Evolutionary conservation across 2,888 invertebrate genomes (phyloP), one percentile per base, ranked within the genome.

Genomic region (Eupithecia dodoneata): DNA sequence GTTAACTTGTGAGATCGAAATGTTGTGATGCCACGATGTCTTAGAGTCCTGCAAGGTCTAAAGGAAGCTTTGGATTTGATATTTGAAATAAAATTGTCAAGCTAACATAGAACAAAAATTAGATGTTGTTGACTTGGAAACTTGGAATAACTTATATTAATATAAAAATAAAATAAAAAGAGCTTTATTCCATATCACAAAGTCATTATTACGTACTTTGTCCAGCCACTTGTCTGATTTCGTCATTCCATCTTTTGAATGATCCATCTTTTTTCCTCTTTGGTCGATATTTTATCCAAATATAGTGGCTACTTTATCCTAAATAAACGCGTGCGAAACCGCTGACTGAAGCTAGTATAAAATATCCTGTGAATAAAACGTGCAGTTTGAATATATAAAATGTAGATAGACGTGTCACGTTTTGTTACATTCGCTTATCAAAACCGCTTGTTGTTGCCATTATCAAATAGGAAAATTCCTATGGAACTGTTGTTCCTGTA

Each of bases 391-490:
- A 30, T 30, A 30, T 30, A 30, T 30, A 30, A 30, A 30, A 30
- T 30, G 30, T 30, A 30, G 30, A 30, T 30, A 30, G 30, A 30
- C 30, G 30, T 30, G 63, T 63, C 81, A 82, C 82, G 81, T 82
- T 69, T 78, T 80, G n/a, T 71, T 75, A 72, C 59, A 44, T 69
- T 44, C 44, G 66, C n/a, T 70, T 81, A 81, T 82, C 81, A 49
- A 15, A 55, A 65, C 70, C 71, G 72, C 63, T 13, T 76, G 69
- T 65, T 71, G 30, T 63, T 30, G 52, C 12, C 59, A 18, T 72
- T 81, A 74, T 78, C 42, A 72, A 78, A 72, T 79, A 80, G 79
- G 81, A 82, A 82, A 73, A 81, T 79, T 81, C 81, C 81, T 79
- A 73, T 76, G 49, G 42, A 49, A 76, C 63, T 63, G 12, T 63